Base-by-base conservation (phyloP, 2,888 invertebrate species). In the Spodoptera littoralis region DNA sequence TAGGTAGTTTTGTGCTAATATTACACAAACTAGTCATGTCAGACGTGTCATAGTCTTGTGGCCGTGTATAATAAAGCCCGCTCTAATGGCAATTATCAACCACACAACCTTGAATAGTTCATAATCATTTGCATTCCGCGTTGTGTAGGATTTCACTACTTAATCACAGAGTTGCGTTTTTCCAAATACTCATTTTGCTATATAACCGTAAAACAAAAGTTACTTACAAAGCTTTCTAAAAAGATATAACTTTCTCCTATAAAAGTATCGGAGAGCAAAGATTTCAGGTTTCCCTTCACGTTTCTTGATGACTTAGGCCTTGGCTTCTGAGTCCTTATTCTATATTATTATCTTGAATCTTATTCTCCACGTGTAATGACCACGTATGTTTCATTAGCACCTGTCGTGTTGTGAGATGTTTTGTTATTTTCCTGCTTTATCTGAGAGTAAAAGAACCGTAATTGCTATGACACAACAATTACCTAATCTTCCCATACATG, bases 101-200 rank as follows among this genome's bases (percentile, higher is more conserved):
- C 86, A 80, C 36, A 11, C 53, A 79, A 70, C 88, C 88, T 91
- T 88, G 89, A 82, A 86, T 86, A 83, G 85, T 88, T 87, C 87
- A 89, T 86, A 85, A 89, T 86, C 77, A 87, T 90, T 90, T 83
- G 84, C 90, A 86, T 88, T 91, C 90, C 85, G 91, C 90, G 85
- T 86, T 60, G 75, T 69, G 75, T 71, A 66, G 36, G 36, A 36
- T 36, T 77, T 77, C 61, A 46, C 60, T 46, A 22, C 52, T 48
- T 73, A 62, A 52, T 54, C 46, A 55, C 70, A 62, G 62, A 65
- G 64, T 79, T 73, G 70, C 65, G 54, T 60, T 50, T 50, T 55
- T 48, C 49, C 55, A 41, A 58, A 46, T 44, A 45, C 45, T 46
- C 43, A 58, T 54, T 49, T 45, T 56, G 4, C 45, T 51, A 48